Percentiles rank a stretch among this genome's conserved stretches.
Conservation (phyloP, 1,140 invertebrate species). For the Magallana gigas region DNA sequence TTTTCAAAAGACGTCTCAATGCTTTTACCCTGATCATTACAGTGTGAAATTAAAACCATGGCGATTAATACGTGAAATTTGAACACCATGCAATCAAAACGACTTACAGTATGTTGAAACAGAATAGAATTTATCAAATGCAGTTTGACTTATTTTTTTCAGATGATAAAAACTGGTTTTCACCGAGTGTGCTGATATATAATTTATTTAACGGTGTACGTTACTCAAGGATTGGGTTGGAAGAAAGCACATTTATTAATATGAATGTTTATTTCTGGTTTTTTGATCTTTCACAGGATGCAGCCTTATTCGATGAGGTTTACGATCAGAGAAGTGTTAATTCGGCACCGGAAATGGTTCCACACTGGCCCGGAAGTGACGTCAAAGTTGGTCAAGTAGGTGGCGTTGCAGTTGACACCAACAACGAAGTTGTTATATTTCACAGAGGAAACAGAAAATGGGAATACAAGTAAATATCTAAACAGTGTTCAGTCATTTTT, state of each 20-base stretch:
- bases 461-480: conserved; percentile 85
- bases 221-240: too few relatives aligned
- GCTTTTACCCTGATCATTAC: too few relatives aligned
- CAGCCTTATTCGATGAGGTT: conserved; percentile 6
- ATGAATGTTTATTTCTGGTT: background rate
- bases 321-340: conserved; percentile 7
- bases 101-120: too few relatives aligned
- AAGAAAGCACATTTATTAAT: background rate
- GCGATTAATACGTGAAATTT: too few relatives aligned
- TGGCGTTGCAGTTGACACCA: conserved; percentile 89
- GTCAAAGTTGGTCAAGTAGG: conserved; percentile 83
- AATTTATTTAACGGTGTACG: too few relatives aligned
- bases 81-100: too few relatives aligned
- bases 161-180: too few relatives aligned
- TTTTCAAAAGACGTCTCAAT: too few relatives aligned
- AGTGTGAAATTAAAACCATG: too few relatives aligned
- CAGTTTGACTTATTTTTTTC: too few relatives aligned
- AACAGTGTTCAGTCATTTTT: background rate
- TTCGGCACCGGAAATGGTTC: conserved; percentile 19
- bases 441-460: conserved; percentile 90
- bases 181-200: too few relatives aligned
- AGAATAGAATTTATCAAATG: too few relatives aligned
- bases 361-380: conserved; percentile 51
- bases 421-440: conserved; percentile 90
- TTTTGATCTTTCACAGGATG: background rate